Evolutionary conservation across 2,797 vertebrate genomes (phyloP).

Genomic region (Loriculus beryllinus): DNA sequence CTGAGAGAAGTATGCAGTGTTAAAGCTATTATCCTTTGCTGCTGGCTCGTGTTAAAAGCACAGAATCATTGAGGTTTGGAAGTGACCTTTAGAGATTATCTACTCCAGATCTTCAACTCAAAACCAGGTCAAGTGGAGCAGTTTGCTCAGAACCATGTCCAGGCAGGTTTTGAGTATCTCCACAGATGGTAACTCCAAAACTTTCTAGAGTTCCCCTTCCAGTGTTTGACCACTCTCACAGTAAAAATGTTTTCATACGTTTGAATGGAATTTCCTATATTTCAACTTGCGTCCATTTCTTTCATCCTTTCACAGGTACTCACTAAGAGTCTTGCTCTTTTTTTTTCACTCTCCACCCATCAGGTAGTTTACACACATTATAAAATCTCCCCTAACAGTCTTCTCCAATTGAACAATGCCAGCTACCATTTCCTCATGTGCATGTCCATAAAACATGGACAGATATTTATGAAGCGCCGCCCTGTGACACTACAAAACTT

Average conservation of each 20-base stretch:
- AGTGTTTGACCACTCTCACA: background rate
- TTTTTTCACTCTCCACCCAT: background rate
- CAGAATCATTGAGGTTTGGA: background rate
- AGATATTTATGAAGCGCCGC: background rate
- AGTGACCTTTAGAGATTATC: background rate
- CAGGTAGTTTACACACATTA: background rate
- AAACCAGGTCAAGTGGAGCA: background rate
- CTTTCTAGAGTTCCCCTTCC: background rate
- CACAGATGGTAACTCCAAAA: background rate
- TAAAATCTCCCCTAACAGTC: background rate
- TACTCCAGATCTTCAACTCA: background rate
- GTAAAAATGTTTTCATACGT: background rate
- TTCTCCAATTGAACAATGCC: background rate
- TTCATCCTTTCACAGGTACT: background rate
- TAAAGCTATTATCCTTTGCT: background rate
- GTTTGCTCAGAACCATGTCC: background rate
- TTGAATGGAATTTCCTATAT: background rate
- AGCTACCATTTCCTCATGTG: background rate
- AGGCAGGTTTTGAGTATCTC: background rate
- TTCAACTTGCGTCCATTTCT: background rate
- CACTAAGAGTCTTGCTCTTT: background rate
- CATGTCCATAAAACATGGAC: background rate
- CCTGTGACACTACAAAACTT: background rate
- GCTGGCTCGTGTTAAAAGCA: background rate
- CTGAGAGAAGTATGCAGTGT: conserved; percentile 52